phyloP scores from a whole-genome alignment of 2,888 invertebrate genomes.

The Hecatera dysodea region DNA sequence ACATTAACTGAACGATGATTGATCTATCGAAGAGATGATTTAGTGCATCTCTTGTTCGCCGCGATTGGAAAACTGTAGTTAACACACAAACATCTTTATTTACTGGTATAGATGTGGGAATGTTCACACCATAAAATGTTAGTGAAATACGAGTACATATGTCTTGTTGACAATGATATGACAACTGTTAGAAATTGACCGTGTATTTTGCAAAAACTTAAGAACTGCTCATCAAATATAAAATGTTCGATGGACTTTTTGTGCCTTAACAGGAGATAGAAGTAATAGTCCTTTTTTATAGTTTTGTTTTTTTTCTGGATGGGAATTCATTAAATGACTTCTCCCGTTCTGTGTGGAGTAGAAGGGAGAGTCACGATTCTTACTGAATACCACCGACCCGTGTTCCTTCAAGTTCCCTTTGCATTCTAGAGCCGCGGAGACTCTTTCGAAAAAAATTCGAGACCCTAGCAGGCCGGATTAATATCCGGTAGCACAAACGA shows the following conservation, averaged over 20 bases:
- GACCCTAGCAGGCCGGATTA: too few species aligned
- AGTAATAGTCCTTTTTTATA: too few species aligned
- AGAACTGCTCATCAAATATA: not conserved
- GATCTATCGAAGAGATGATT: conserved; percentile 44
- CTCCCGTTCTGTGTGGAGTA: too few species aligned
- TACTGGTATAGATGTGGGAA: conserved; percentile 22
- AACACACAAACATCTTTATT: conserved; percentile 32
- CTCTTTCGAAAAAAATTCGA: too few species aligned
- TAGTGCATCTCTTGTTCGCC: conserved; percentile 20
- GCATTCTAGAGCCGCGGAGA: too few species aligned
- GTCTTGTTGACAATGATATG: conserved; percentile 10
- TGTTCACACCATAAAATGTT: conserved; percentile 40
- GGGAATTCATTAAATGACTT: too few species aligned
- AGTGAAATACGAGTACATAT: conserved; percentile 20
- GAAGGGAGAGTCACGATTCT: too few species aligned
- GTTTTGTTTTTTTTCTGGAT: too few species aligned
- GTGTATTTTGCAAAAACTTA: not conserved
- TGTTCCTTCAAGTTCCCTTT: too few species aligned
- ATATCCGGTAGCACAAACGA: too few species aligned
- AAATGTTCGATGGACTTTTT: not conserved
- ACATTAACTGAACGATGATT: conserved; percentile 44
- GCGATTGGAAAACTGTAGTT: conserved; percentile 43
- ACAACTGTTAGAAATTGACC: not conserved
- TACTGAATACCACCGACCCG: too few species aligned
- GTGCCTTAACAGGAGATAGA: not conserved